Conservation (phyloP, 1,140 invertebrate genomes). For the Coptotermes formosanus region DNA sequence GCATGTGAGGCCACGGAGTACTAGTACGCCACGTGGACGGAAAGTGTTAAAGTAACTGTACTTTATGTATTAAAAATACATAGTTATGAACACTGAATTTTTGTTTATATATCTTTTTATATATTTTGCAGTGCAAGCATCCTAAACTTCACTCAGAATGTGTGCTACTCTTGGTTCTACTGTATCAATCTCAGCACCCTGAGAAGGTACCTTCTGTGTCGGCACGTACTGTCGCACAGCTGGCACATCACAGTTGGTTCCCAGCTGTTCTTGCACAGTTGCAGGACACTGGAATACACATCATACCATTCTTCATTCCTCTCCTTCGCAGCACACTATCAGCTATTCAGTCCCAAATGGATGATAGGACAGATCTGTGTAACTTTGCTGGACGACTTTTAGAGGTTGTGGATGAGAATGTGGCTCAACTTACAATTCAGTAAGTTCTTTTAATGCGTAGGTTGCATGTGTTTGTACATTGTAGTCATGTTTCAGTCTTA, state of each 20-base stretch:
- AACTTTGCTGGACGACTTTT: slow-evolving; percentile 51
- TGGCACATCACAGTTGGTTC: slow-evolving; percentile 54
- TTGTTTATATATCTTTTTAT: background rate
- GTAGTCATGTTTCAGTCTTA: too few species aligned
- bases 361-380: slow-evolving; percentile 47
- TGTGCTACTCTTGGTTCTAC: slow-evolving; percentile 22
- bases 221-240: slow-evolving; percentile 50
- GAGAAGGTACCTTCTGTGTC: slow-evolving; percentile 44
- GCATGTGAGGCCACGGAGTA: too few species aligned
- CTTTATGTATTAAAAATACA: slow-evolving; percentile 34
- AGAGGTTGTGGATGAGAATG: slow-evolving; percentile 37
- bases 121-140: background rate
- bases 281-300: slow-evolving; percentile 40
- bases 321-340: slow-evolving; percentile 50
- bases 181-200: slow-evolving; percentile 29
- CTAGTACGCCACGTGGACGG: too few species aligned
- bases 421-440: slow-evolving; percentile 44
- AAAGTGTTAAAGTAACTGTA: too few species aligned
- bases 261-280: slow-evolving; percentile 44
- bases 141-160: background rate
- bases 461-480: too few species aligned
- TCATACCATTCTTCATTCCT: slow-evolving; percentile 53
- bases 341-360: slow-evolving; percentile 44
- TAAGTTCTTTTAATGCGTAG: slow-evolving; percentile 38
- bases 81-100: background rate